Conservation (phyloP, 53 echinoderm and acorn worm species). For the Hippasteria phrygiana region DNA sequence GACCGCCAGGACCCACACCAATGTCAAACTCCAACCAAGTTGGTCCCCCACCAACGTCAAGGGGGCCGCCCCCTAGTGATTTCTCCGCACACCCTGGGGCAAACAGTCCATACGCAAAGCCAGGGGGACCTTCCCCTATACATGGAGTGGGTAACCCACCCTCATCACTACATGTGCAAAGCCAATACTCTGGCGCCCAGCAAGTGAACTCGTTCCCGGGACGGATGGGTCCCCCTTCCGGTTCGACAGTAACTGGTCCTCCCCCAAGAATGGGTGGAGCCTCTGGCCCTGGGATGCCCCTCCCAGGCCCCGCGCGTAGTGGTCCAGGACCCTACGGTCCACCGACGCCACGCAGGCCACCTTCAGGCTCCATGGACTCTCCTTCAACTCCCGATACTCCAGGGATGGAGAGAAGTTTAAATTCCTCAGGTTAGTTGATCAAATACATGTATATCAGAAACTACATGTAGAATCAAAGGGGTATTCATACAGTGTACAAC, state of each 20-base stretch:
- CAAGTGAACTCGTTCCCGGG: constrained; percentile 54
- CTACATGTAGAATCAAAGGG: too few species aligned
- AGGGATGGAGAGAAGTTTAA: constrained; percentile 54
- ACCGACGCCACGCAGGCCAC: background rate
- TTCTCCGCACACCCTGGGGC: constrained; percentile 29
- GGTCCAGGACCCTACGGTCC: constrained; percentile 25
- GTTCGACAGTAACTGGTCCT: constrained; percentile 10
- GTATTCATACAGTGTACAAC: too few species aligned
- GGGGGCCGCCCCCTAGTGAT: constrained; percentile 20
- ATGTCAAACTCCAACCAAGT: constrained; percentile 61
- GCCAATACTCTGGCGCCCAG: constrained; percentile 61
- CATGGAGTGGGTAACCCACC: constrained; percentile 18
- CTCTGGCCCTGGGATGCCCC: background rate
- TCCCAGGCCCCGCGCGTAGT: constrained; percentile 24
- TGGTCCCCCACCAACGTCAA: constrained; percentile 60
- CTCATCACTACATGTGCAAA: constrained; percentile 22
- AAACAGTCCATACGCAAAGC: constrained; percentile 27
- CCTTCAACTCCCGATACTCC: constrained; percentile 41
- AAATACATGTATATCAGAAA: too few species aligned
- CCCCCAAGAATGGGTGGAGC: constrained; percentile 15
- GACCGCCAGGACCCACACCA: constrained; percentile 53
- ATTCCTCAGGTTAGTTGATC: constrained; percentile 74
- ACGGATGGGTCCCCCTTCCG: background rate
- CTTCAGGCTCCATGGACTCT: constrained; percentile 11
- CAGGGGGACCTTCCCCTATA: constrained; percentile 36